Conservation (phyloP, 2,797 vertebrate genomes). For the Holocentrus rufus region DNA sequence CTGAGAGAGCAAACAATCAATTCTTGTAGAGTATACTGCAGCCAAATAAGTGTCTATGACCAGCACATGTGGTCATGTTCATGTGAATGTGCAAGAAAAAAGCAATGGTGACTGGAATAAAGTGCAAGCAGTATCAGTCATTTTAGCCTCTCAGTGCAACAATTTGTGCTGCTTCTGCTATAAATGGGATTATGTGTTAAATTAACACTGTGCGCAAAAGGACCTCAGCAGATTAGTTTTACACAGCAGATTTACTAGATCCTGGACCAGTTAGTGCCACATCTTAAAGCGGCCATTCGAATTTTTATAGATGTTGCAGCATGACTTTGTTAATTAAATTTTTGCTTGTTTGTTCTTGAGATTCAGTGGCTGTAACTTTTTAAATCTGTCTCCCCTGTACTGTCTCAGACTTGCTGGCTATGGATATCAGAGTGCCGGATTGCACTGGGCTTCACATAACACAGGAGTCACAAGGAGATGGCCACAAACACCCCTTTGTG, state of each 20-base stretch:
- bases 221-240: too few relatives aligned
- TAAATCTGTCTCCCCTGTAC: slow-evolving; percentile 3
- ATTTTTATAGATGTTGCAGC: background rate
- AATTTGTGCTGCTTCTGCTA: too few relatives aligned
- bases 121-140: too few relatives aligned
- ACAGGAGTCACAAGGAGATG: slow-evolving; percentile 53
- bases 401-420: slow-evolving; percentile 55
- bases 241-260: too few relatives aligned
- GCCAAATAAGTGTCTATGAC: too few relatives aligned
- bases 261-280: too few relatives aligned
- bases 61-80: too few relatives aligned
- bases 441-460: slow-evolving; percentile 65
- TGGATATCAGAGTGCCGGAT: slow-evolving; percentile 56
- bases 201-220: too few relatives aligned
- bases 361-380: background rate
- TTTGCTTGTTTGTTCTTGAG: background rate
- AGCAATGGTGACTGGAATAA: background rate
- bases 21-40: too few relatives aligned
- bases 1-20: too few relatives aligned
- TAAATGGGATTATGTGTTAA: too few relatives aligned
- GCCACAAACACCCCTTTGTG: slow-evolving; percentile 58
- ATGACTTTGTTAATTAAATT: background rate
- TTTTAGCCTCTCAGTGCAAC: too few relatives aligned
- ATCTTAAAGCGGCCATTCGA: background rate
- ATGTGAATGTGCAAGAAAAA: background rate